Evolutionary conservation across 1,140 invertebrate species (phyloP).

Genomic region (Drosophila micromelanica): DNA sequence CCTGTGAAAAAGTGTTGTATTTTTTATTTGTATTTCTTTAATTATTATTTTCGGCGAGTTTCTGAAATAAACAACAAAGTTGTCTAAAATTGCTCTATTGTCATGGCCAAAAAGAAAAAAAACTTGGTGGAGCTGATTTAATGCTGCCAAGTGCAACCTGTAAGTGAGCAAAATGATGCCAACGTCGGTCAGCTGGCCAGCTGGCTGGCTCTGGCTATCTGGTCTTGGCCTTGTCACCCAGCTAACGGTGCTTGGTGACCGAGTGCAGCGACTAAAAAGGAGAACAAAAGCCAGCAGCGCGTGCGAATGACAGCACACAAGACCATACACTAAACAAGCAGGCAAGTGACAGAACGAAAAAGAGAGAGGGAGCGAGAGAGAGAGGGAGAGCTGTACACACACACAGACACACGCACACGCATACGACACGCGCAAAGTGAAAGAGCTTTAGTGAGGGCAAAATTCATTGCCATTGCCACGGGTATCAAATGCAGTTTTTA

Average conservation of each 20-base stretch:
- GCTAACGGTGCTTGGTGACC: slow-evolving; percentile 1
- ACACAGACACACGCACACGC: not conserved
- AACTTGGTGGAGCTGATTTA: not conserved
- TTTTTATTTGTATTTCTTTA: no score
- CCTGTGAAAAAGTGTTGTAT: no score
- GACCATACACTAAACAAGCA: slow-evolving; percentile 1
- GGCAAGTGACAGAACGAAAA: not conserved
- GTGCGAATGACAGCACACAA: slow-evolving; percentile 16
- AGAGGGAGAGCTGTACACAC: not conserved
- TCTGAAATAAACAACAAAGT: no score
- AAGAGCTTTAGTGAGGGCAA: not conserved
- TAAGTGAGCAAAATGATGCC: slow-evolving; percentile 1
- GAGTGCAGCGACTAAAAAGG: not conserved
- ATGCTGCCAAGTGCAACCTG: not conserved
- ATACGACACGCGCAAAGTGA: not conserved
- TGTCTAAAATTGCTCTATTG: no score
- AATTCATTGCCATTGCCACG: slow-evolving; percentile 48
- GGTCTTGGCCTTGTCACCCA: slow-evolving; percentile 32
- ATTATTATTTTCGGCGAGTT: no score
- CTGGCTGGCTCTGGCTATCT: slow-evolving; percentile 7
- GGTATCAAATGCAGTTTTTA: slow-evolving; percentile 48
- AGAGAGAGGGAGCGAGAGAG: not conserved
- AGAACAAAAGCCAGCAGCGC: slow-evolving; percentile 3
- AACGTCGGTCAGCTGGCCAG: slow-evolving; percentile 1
- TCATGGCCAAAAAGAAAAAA: no score